Evolutionary conservation across 2,888 invertebrate genomes (phyloP), one percentile per base, ranked within the genome.

Genomic region (Heteromyza rotundicornis): DNA sequence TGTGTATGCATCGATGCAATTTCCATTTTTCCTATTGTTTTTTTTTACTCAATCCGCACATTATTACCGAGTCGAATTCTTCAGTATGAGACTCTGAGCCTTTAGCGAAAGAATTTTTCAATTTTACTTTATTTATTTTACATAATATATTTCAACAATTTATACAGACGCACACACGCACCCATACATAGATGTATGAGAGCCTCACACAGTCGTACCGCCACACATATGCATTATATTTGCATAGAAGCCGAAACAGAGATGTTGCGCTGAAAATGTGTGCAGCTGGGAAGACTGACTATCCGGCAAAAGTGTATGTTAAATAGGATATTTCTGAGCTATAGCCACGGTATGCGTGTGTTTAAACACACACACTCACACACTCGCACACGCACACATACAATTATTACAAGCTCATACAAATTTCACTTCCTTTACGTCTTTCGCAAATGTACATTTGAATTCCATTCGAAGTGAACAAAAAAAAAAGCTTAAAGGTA

Each of bases 401-500:
- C 73, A 68, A n/a, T n/a, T n/a, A n/a, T n/a, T n/a, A n/a, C n/a
- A n/a, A n/a, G n/a, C n/a, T n/a, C n/a, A n/a, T n/a, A n/a, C n/a
- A n/a, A n/a, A n/a, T n/a, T n/a, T n/a, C n/a, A n/a, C n/a, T n/a
- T n/a, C n/a, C n/a, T n/a, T n/a, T n/a, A n/a, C n/a, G n/a, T n/a
- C n/a, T n/a, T n/a, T n/a, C n/a, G n/a, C n/a, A 69, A 70, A 70
- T 72, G 70, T 68, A 70, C 72, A 75, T 73, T 75, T 68, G 74
- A 74, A 75, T 73, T 74, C 75, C 74, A 71, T 70, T 73, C 74
- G 71, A 73, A 72, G 75, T 75, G 72, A 72, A 74, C 72, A 72
- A 72, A 66, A 51, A 22, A 51, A 51, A 51, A 22, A 67, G 66
- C 59, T 27, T 49, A 71, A 70, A 68, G 22, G 10, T 7, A 2